Evolutionary conservation across 2,888 invertebrate species (phyloP).

Genomic region (Odiellus spinosus): DNA sequence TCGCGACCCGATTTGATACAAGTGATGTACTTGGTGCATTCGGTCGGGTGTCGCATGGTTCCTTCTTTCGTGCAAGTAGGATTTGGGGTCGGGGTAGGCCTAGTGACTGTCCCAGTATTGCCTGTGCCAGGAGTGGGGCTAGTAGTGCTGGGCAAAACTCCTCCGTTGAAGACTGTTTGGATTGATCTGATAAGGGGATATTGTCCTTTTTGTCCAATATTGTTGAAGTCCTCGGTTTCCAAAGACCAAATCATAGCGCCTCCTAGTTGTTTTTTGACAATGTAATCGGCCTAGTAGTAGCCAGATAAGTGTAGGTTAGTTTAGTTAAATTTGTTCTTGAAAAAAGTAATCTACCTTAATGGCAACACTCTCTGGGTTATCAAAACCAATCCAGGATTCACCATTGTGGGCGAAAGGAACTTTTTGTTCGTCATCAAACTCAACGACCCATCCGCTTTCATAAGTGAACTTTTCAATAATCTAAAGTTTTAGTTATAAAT

Average conservation of each 20-base stretch:
- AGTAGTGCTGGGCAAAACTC: too few relatives aligned
- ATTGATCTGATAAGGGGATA: slow-evolving; percentile 46
- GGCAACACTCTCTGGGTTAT: slow-evolving; percentile 51
- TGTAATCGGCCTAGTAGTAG: too few relatives aligned
- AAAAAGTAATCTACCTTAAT: slow-evolving; percentile 8
- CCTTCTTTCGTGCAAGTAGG: too few relatives aligned
- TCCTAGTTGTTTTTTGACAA: slow-evolving; percentile 25
- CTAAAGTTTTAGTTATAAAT: too few relatives aligned
- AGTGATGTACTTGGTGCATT: too few relatives aligned
- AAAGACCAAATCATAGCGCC: slow-evolving; percentile 63
- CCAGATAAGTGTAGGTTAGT: too few relatives aligned
- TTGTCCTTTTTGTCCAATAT: slow-evolving; percentile 38
- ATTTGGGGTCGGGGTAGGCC: too few relatives aligned
- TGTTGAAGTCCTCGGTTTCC: slow-evolving; percentile 57
- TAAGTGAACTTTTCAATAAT: too few relatives aligned
- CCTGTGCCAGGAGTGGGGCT: too few relatives aligned
- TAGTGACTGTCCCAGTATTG: too few relatives aligned
- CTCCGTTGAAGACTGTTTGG: background rate
- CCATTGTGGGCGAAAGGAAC: slow-evolving; percentile 46
- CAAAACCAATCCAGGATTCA: slow-evolving; percentile 55
- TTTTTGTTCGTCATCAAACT: slow-evolving; percentile 39
- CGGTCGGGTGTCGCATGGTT: too few relatives aligned
- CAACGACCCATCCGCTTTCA: slow-evolving; percentile 34
- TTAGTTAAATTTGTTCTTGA: background rate
- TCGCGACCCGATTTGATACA: too few relatives aligned